Evolutionary conservation across 1,140 invertebrate genomes (phyloP).

Genomic region (Drosophila subobscura): DNA sequence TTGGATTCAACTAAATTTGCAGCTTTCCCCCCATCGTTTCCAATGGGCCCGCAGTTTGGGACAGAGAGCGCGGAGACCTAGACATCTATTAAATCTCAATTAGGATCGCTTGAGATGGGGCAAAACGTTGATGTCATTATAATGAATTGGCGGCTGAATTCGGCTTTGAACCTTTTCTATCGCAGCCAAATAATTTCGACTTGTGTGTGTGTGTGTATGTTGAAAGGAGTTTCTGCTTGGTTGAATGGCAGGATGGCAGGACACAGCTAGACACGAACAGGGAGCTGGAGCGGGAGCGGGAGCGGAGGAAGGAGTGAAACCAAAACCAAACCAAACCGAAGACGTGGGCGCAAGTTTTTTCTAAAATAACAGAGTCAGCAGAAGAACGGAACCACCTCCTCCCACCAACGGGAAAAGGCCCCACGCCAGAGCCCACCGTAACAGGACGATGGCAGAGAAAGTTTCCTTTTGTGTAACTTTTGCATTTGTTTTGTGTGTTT

Average conservation of each 20-base stretch:
- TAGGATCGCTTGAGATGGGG: slow-evolving; percentile 49
- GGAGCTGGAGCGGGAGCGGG: background rate
- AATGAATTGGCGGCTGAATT: slow-evolving; percentile 69
- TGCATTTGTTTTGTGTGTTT: slow-evolving; percentile 75
- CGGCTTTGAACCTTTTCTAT: slow-evolving; percentile 70
- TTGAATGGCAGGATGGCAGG: slow-evolving; percentile 41
- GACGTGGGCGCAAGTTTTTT: slow-evolving; percentile 66
- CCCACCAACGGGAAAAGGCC: slow-evolving; percentile 29
- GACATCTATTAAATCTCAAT: slow-evolving; percentile 72
- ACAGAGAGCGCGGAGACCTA: slow-evolving; percentile 15
- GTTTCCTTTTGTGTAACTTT: slow-evolving; percentile 76
- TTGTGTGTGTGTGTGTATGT: slow-evolving; percentile 40
- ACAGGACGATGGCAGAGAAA: slow-evolving; percentile 57
- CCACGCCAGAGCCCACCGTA: slow-evolving; percentile 9
- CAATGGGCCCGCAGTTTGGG: slow-evolving; percentile 47
- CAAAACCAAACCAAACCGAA: slow-evolving; percentile 31
- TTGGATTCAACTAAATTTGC: slow-evolving; percentile 62
- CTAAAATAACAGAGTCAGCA: slow-evolving; percentile 67
- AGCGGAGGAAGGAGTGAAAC: slow-evolving; percentile 15
- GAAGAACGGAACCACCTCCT: slow-evolving; percentile 17
- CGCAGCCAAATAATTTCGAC: slow-evolving; percentile 72
- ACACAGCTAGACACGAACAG: slow-evolving; percentile 24
- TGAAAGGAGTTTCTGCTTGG: slow-evolving; percentile 57
- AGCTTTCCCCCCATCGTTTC: slow-evolving; percentile 34
- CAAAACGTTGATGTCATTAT: slow-evolving; percentile 71